Percentiles rank a stretch among this genome's conserved stretches.
These are phyloP conservation scores for Scaptomyza montana DNA, from an alignment of 1,140 invertebrate genomes.

Conservation along the genomic window DNA sequence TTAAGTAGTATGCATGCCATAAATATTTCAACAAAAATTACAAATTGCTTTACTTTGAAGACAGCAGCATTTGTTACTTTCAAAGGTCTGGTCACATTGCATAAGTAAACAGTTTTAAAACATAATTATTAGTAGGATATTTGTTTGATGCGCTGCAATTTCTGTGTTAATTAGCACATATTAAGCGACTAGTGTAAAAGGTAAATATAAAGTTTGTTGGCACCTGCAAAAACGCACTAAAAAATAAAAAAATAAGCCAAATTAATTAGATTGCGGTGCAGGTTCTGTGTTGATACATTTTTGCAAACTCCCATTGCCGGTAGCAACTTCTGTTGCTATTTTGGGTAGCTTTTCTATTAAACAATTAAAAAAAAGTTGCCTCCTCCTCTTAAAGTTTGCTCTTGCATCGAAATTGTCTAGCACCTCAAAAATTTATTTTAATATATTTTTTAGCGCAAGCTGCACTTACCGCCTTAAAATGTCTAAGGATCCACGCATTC, in stretches of 20 bases:
- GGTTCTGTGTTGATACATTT: not conserved
- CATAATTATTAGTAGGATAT: constrained; percentile 1
- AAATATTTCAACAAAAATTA: too few species aligned
- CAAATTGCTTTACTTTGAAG: not conserved
- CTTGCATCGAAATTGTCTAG: not conserved
- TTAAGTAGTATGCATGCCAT: too few species aligned
- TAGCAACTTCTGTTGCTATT: not conserved
- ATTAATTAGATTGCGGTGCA: not conserved
- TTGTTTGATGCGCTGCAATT: constrained; percentile 12
- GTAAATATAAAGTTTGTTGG: not conserved
- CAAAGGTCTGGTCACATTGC: constrained; percentile 8
- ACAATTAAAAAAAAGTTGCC: too few species aligned
- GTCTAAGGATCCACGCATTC: constrained; percentile 18
- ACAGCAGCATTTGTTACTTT: constrained; percentile 1
- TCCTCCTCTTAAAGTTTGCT: not conserved
- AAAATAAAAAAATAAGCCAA: not conserved
- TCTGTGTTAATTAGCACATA: not conserved
- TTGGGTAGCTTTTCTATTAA: not conserved
- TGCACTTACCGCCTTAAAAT: not conserved
- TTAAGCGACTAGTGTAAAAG: not conserved
- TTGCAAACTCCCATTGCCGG: not conserved
- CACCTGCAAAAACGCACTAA: not conserved
- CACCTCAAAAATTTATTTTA: not conserved
- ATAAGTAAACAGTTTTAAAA: constrained; percentile 10
- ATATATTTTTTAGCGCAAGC: not conserved